These are phyloP conservation scores for Nerophis lumbriciformis DNA, from an alignment of 2,113 vertebrate genomes.

Conservation along the genomic window DNA sequence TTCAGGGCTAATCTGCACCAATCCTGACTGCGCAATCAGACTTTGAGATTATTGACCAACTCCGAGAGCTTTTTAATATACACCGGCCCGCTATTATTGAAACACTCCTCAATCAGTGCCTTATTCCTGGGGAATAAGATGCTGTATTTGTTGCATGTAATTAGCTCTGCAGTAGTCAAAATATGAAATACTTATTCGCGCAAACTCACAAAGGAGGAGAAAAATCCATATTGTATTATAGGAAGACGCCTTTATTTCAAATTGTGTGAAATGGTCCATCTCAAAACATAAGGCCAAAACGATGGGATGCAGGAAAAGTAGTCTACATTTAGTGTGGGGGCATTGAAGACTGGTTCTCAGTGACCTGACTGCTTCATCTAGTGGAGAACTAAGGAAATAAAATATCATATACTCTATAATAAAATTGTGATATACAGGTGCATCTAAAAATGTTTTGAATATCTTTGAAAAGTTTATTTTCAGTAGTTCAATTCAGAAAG, in stretches of 20 bases:
- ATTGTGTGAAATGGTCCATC: background rate
- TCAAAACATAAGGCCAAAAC: background rate
- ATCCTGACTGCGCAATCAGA: constrained; percentile 14
- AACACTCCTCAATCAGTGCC: constrained; percentile 20
- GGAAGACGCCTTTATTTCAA: constrained; percentile 26
- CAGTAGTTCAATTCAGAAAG: no score
- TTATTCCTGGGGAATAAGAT: constrained; percentile 59
- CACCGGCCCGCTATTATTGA: constrained; percentile 10
- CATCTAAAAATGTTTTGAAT: no score
- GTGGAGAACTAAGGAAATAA: constrained; percentile 19
- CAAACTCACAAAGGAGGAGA: background rate
- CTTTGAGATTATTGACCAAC: constrained; percentile 16
- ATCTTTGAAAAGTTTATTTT: no score
- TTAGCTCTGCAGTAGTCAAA: background rate
- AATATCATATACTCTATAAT: background rate
- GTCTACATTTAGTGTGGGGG: constrained; percentile 27
- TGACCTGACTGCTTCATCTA: constrained; percentile 30
- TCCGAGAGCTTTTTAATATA: constrained; percentile 8
- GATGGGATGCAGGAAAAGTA: constrained; percentile 1
- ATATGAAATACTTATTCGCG: background rate
- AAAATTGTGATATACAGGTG: no score
- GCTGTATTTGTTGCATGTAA: constrained; percentile 4
- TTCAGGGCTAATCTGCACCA: constrained; percentile 33
- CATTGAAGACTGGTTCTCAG: background rate
- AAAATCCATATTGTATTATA: background rate